These are phyloP conservation scores for Hetaerina titia DNA, from an alignment of 2,888 invertebrate species.

Conservation along the genomic window DNA sequence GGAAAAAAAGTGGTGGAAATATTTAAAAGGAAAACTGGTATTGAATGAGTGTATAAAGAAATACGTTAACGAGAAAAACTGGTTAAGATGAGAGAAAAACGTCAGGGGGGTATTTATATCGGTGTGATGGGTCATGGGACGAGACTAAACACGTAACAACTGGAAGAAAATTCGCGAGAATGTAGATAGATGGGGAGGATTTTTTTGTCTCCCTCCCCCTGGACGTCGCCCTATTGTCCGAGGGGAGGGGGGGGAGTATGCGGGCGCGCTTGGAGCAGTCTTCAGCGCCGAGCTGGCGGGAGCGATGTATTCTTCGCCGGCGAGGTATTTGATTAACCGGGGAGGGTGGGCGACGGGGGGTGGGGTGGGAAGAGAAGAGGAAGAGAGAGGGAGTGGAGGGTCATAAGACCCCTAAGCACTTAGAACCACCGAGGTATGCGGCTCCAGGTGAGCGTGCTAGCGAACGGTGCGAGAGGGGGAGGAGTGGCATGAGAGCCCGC, in stretches of 20 bases:
- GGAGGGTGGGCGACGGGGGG: background rate
- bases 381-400: background rate
- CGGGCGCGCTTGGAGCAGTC: background rate
- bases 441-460: constrained; percentile 13
- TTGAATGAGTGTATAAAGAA: background rate
- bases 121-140: constrained; percentile 30
- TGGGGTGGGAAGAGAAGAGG: background rate
- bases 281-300: constrained; percentile 14
- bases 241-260: background rate
- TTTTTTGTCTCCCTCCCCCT: background rate
- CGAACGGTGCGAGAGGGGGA: background rate
- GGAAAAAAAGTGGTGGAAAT: background rate
- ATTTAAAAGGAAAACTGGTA: constrained; percentile 15
- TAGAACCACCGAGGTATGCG: constrained; percentile 27
- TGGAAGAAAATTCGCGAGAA: background rate
- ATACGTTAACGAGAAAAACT: constrained; percentile 32
- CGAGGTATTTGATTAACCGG: constrained; percentile 19
- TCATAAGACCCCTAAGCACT: constrained; percentile 27
- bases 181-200: background rate
- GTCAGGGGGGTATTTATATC: constrained; percentile 26
- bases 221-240: constrained; percentile 31
- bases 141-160: constrained; percentile 9
- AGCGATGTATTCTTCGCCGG: constrained; percentile 20
- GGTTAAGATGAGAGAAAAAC: constrained; percentile 9
- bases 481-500: background rate